phyloP scores from a whole-genome alignment of 2,113 vertebrate species.

The Sialia sialis region DNA sequence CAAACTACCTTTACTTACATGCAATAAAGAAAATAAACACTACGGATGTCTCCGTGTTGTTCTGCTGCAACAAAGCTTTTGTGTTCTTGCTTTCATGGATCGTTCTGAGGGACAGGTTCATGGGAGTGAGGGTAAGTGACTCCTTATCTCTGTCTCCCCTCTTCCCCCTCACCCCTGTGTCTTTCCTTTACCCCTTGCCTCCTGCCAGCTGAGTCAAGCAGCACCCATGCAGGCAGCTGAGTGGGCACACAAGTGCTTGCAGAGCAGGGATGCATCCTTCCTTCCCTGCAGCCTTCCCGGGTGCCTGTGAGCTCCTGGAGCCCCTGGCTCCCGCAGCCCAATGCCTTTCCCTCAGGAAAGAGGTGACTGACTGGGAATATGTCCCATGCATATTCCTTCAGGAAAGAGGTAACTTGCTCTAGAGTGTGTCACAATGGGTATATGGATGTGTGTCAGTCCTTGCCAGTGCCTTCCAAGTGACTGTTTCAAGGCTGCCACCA shows the following conservation, averaged over 20 bases:
- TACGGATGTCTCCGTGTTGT: conserved; percentile 92
- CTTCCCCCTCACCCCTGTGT: not conserved
- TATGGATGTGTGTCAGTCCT: not conserved
- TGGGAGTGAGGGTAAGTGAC: conserved; percentile 96
- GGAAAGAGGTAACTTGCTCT: not conserved
- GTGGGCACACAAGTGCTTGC: rapidly evolving
- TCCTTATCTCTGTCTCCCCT: conserved; percentile 46
- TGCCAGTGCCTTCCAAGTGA: not conserved
- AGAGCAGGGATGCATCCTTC: not conserved
- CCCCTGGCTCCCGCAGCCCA: not conserved
- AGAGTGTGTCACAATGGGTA: rapidly evolving
- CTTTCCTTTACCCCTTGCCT: not conserved
- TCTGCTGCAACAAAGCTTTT: conserved; percentile 99
- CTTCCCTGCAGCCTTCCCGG: not conserved
- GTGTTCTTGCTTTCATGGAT: conserved; percentile 99
- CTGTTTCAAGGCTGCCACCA: not conserved
- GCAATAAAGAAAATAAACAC: conserved; percentile 98
- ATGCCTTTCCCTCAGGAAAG: not conserved
- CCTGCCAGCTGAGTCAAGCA: rapidly evolving
- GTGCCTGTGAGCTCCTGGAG: not conserved
- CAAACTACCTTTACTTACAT: conserved; percentile 98
- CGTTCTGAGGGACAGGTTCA: conserved; percentile 96
- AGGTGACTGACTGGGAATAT: too few species aligned
- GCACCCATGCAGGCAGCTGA: not conserved
- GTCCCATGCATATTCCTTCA: not conserved